phyloP scores from a whole-genome alignment of 2,888 invertebrate species.

The Drosophila falleni region DNA sequence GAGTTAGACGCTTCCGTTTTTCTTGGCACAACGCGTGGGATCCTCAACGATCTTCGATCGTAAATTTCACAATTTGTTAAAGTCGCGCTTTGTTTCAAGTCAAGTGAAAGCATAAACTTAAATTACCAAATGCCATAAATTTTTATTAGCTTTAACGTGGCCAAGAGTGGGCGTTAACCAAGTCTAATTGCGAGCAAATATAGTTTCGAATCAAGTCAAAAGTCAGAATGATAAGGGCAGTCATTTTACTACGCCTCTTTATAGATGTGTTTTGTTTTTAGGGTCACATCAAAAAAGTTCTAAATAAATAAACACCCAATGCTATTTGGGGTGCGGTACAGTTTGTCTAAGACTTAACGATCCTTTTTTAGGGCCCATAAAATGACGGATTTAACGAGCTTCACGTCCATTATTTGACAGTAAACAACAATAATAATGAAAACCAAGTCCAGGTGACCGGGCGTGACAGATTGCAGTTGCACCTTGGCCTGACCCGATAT shows the following conservation, averaged over 20 bases:
- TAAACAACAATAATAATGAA: slow-evolving; percentile 59
- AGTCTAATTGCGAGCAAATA: slow-evolving; percentile 35
- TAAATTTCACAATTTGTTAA: slow-evolving; percentile 79
- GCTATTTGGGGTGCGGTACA: slow-evolving; percentile 14
- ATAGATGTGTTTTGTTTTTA: slow-evolving; percentile 13
- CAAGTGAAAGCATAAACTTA: slow-evolving; percentile 37
- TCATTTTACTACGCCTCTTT: slow-evolving; percentile 25
- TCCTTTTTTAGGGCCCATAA: slow-evolving; percentile 73
- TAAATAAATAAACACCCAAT: slow-evolving; percentile 66
- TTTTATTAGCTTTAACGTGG: slow-evolving; percentile 66
- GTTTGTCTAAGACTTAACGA: slow-evolving; percentile 73
- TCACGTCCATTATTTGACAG: slow-evolving; percentile 72
- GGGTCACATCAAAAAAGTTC: slow-evolving; percentile 35
- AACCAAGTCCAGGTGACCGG: slow-evolving; percentile 56
- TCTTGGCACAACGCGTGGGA: slow-evolving; percentile 75
- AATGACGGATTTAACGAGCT: slow-evolving; percentile 75
- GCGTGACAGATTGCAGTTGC: slow-evolving; percentile 69
- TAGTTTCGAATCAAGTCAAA: neutral
- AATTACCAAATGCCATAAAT: slow-evolving; percentile 77
- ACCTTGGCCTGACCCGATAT: slow-evolving; percentile 49
- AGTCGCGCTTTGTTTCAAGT: slow-evolving; percentile 50
- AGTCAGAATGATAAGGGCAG: slow-evolving; percentile 19
- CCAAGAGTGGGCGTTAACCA: slow-evolving; percentile 15
- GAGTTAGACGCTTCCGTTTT: slow-evolving; percentile 65
- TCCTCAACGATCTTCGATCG: slow-evolving; percentile 49